Evolutionary conservation across 2,113 vertebrate species (phyloP).

Genomic region (Clinocottus analis): DNA sequence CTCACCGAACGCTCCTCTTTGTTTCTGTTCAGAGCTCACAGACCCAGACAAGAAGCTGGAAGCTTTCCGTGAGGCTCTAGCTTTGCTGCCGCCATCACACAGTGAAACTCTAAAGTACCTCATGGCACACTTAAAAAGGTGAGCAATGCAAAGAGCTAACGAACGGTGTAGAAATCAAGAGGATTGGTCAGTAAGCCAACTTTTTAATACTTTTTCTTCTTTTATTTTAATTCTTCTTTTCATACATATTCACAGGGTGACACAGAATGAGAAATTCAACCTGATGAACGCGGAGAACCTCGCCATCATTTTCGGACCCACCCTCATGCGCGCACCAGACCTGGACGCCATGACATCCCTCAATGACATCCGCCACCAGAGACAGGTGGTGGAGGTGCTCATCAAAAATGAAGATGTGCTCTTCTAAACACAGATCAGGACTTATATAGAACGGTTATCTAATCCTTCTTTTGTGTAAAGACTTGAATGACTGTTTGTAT

Average conservation of each 20-base stretch:
- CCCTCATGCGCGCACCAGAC: constrained; percentile 94
- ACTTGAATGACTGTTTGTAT: constrained; percentile 84
- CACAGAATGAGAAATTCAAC: constrained; percentile 94
- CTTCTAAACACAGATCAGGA: constrained; percentile 86
- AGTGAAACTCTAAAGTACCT: constrained; percentile 96
- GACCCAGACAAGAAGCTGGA: constrained; percentile 94
- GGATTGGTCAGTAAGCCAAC: too few species aligned
- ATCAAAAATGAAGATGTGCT: constrained; percentile 98
- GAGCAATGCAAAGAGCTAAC: constrained; percentile 38
- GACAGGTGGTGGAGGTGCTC: constrained; percentile 98
- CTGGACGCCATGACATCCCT: constrained; percentile 93
- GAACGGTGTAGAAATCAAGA: neutral
- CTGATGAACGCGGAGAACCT: constrained; percentile 99
- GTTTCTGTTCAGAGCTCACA: constrained; percentile 86
- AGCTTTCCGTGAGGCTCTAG: constrained; percentile 92
- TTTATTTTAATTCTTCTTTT: neutral
- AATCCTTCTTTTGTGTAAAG: constrained; percentile 81
- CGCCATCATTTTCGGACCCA: constrained; percentile 96
- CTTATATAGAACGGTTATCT: constrained; percentile 82
- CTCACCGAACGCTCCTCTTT: constrained; percentile 26
- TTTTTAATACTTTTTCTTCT: neutral
- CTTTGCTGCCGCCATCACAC: constrained; percentile 94
- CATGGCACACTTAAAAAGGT: constrained; percentile 98
- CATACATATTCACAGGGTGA: constrained; percentile 85
- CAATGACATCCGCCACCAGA: constrained; percentile 98